Evolutionary conservation across 2,113 vertebrate genomes (phyloP).

Genomic region (Hemiscyllium ocellatum): DNA sequence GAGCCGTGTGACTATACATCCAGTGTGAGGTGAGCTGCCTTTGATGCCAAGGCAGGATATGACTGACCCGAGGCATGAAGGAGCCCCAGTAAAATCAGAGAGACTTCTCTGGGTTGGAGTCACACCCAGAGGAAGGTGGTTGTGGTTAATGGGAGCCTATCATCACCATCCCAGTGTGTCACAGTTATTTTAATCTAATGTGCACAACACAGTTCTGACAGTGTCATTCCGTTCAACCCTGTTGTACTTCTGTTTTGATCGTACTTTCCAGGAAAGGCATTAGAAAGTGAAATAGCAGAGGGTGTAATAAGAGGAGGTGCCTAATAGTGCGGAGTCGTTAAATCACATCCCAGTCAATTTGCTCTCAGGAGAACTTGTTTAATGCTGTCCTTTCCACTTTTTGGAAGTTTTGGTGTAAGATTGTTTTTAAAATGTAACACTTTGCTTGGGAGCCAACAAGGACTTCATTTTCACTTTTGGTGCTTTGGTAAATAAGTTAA

Average conservation of each 20-base stretch:
- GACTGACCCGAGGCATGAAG: neutral
- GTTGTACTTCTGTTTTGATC: neutral
- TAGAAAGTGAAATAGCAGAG: neutral
- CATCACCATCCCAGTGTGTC: too few species aligned
- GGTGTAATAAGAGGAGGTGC: neutral
- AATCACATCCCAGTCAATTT: neutral
- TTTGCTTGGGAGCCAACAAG: neutral
- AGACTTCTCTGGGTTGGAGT: too few species aligned
- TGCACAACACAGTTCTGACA: neutral
- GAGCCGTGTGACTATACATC: neutral
- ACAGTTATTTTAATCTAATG: neutral
- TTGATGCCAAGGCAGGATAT: neutral
- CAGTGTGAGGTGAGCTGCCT: neutral
- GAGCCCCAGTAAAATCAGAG: neutral
- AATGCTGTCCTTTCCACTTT: neutral
- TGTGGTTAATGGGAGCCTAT: neutral
- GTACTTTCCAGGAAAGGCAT: neutral
- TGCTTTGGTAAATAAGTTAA: neutral
- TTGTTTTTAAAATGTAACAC: neutral
- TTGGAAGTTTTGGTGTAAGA: neutral
- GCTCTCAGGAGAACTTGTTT: neutral
- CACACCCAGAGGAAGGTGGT: neutral
- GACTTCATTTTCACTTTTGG: neutral
- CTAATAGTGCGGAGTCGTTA: neutral
- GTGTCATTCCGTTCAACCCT: neutral